Evolutionary conservation across 2,113 vertebrate species (phyloP), one percentile per base, ranked within the genome.

Genomic region (Crotalus viridis): DNA sequence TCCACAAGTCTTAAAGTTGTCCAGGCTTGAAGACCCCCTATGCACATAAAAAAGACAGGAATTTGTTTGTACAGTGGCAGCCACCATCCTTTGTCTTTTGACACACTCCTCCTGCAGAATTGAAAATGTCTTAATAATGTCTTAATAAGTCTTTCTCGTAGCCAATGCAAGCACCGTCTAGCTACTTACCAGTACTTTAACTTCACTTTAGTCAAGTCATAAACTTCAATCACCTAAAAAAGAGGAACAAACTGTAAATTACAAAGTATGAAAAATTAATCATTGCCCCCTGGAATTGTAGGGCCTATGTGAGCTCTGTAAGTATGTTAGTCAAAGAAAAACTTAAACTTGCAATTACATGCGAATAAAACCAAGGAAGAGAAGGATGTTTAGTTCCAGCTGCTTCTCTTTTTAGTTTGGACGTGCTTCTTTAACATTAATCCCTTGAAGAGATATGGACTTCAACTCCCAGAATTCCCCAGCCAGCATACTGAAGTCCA

Each of bases 141-240:
- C 33, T 81, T 39, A 39, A 39, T 19, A 33, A 74, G 17, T 39
- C 33, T 81, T 39, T 81, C 21, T 81, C 7, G 3, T 81, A 33
- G 33, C 17, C 69, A 39, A 0, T 3, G 33, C 15, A 39, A 17
- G 19, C 17, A 21, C 69, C 1, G 6, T 39, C 33, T 48, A 64
- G 90, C 91, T 91, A 98, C 99, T 99, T 97, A 99, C 99, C 99
- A 99, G 97, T 99, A 99, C 98, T 99, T 99, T 98, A 99, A 98
- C 97, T 99, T 99, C 96, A 99, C 99, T 98, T 99, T 99, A 97
- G 98, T 99, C 97, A 99, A 98, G 98, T 99, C 99, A 96, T 99
- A 99, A 95, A 99, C 99, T 99, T 99, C 99, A 97, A 99, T 99
- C 97, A 99, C 99, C 99, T 99, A 95, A 95, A 97, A 81, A 97